These are phyloP conservation scores for Anas bahamensis DNA, from an alignment of 2,797 vertebrate genomes.

Conservation along the genomic window DNA sequence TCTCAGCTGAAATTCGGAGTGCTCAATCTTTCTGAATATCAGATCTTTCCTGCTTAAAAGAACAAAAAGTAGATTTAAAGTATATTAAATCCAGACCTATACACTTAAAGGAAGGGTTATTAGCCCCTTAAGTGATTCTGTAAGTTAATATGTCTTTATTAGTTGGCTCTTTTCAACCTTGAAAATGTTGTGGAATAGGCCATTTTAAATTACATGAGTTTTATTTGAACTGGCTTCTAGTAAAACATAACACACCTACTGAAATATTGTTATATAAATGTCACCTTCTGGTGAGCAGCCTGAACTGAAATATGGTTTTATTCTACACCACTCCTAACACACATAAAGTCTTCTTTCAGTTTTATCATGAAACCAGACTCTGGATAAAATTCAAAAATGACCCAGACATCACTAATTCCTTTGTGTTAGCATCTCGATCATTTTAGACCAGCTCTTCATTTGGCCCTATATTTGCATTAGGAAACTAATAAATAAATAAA, in stretches of 20 bases:
- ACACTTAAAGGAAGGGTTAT: constrained; percentile 7
- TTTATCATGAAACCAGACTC: not conserved
- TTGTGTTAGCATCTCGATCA: not conserved
- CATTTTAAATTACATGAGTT: constrained; percentile 19
- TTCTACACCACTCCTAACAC: not conserved
- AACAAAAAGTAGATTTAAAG: constrained; percentile 17
- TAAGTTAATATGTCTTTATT: constrained; percentile 30
- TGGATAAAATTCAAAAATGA: not conserved
- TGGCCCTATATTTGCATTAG: not conserved
- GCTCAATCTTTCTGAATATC: not conserved
- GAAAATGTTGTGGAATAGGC: not conserved
- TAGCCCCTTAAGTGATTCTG: constrained; percentile 13
- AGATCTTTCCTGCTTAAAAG: constrained; percentile 18
- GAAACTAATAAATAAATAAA: not conserved
- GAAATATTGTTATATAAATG: constrained; percentile 24
- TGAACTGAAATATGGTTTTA: not conserved
- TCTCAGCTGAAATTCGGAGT: constrained; percentile 4
- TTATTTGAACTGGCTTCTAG: constrained; percentile 43
- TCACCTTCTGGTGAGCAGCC: constrained; percentile 4
- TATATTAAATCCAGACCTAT: constrained; percentile 51
- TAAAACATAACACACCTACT: constrained; percentile 30
- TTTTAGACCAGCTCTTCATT: not conserved
- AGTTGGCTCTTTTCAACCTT: constrained; percentile 29
- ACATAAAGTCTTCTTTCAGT: not conserved
- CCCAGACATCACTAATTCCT: not conserved